These are phyloP conservation scores for Dryobates pubescens DNA, from an alignment of 2,797 vertebrate species.

Conservation along the genomic window DNA sequence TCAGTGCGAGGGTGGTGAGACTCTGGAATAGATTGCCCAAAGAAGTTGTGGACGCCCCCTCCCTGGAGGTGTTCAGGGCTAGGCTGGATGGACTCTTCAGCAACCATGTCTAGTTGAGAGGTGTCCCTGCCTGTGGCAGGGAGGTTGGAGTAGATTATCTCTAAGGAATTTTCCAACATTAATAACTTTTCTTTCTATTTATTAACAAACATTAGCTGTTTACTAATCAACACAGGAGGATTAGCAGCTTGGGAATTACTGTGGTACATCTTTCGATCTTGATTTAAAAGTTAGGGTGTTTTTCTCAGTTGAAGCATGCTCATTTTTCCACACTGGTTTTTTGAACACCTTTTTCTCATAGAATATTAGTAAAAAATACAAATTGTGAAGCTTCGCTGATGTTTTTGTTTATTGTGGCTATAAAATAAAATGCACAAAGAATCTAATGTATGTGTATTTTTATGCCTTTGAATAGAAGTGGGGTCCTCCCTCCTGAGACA, in stretches of 20 bases:
- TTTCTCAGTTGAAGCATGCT: background rate
- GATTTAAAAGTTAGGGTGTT: background rate
- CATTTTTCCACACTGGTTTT: background rate
- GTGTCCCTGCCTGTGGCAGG: too few species aligned
- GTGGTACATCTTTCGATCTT: background rate
- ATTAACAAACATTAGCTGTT: background rate
- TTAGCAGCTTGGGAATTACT: background rate
- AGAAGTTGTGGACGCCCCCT: too few species aligned
- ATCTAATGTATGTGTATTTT: slow-evolving; percentile 64
- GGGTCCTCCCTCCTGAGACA: slow-evolving; percentile 96
- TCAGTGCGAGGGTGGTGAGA: too few species aligned
- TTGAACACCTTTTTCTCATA: background rate
- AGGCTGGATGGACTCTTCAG: too few species aligned
- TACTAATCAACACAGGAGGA: rapidly evolving
- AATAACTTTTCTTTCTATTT: background rate
- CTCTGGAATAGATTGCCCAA: too few species aligned
- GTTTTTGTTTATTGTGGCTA: slow-evolving; percentile 13
- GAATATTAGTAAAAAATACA: background rate
- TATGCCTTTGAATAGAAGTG: slow-evolving; percentile 87
- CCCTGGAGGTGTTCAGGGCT: too few species aligned
- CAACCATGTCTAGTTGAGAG: too few species aligned
- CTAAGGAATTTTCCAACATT: too few species aligned
- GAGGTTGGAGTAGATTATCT: too few species aligned
- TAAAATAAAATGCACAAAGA: background rate
- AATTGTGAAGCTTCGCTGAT: background rate